Evolutionary conservation across 2,797 vertebrate genomes (phyloP), one percentile per base, ranked within the genome.

Genomic region (Melopsittacus undulatus): DNA sequence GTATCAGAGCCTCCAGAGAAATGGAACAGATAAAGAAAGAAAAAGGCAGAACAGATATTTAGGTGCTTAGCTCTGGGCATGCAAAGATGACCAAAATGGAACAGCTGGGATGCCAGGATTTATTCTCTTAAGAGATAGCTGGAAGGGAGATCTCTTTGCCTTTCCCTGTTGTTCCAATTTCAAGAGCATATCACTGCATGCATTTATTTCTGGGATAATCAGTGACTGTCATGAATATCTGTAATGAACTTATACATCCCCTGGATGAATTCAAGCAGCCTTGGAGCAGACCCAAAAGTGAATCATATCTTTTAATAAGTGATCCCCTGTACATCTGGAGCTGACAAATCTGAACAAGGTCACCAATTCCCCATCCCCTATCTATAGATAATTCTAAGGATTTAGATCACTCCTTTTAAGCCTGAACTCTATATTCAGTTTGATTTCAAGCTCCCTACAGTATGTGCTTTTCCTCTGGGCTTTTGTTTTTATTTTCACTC

Each of bases 401-500:
- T 86, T 90, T 94, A 61, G 77, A 91, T 89, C 56, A 78, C 89
- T 76, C 63, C 64, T 87, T 94, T 52, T 72, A 57, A 94, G 38
- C 34, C 69, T 78, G 64, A 89, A 72, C 12, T 84, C 90, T n/a
- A 30, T 23, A 74, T 59, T 75, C 59, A 49, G 13, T 88, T 72
- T 88, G 75, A 45, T 88, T 96, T 95, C 83, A 93, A 77, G 48
- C 67, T 91, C 84, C 83, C 27, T 57, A 63, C 74, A 83, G 5
- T 68, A 82, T 96, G 72, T 84, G 10, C 5, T 94, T 82, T 76
- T 85, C 49, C 79, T 51, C 7, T 82, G 74, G 79, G 91, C 45
- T 91, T 94, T 94, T 83, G 42, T 68, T 94, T 95, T 85, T 83
- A 80, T 91, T 97, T 96, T 74, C 51, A 70, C 93, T 96, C 49